phyloP scores from a whole-genome alignment of 2,113 vertebrate genomes.

The Larimichthys polyactis region DNA sequence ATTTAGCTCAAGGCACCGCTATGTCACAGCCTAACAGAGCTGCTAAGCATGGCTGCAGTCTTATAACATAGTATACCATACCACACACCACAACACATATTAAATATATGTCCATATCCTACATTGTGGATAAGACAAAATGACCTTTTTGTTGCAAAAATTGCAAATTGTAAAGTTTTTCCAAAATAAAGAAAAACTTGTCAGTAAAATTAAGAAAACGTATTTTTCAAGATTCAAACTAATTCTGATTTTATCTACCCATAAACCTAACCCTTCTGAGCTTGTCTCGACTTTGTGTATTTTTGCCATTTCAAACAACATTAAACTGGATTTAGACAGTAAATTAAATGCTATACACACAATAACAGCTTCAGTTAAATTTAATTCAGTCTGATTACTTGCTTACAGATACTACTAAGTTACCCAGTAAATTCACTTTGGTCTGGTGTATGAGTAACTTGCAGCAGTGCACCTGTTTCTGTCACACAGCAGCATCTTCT shows the following conservation, averaged over 20 bases:
- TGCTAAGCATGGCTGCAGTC: background rate
- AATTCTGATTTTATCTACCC: background rate
- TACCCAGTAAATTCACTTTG: background rate
- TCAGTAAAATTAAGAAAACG: background rate
- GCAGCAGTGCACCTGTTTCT: constrained; percentile 18
- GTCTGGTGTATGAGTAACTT: background rate
- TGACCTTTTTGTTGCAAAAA: background rate
- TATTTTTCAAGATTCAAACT: background rate
- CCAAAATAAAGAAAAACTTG: background rate
- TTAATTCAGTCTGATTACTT: background rate
- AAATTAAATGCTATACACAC: background rate
- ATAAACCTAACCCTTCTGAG: background rate
- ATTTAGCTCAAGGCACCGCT: background rate
- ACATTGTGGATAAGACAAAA: background rate
- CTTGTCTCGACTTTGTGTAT: background rate
- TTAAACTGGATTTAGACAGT: background rate
- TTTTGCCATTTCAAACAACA: background rate
- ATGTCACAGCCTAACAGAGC: background rate
- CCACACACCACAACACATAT: background rate
- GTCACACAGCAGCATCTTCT: constrained; percentile 16
- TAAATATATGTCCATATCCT: background rate
- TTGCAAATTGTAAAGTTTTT: background rate
- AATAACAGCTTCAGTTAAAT: background rate
- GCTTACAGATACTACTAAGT: background rate
- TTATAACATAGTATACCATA: too few species aligned